These are phyloP conservation scores for Parnassius orleans DNA, from an alignment of 2,888 invertebrate species.

Conservation along the genomic window DNA sequence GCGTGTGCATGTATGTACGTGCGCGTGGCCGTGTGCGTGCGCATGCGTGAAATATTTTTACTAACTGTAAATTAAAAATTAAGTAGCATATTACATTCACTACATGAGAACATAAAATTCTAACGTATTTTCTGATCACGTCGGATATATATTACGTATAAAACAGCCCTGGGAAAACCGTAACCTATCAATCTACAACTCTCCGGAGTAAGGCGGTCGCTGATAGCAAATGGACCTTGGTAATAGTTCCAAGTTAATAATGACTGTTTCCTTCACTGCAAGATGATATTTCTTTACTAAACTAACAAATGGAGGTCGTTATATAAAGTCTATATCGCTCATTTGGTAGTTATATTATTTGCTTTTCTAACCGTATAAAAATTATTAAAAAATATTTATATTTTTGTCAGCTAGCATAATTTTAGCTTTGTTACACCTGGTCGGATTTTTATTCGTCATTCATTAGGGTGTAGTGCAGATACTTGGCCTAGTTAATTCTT, in stretches of 20 bases:
- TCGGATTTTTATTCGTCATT: conserved; percentile 6
- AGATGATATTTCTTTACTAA: conserved; percentile 20
- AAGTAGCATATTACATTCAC: no score
- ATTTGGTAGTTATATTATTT: background rate
- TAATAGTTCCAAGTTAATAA: conserved; percentile 36
- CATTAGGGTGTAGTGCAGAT: conserved; percentile 10
- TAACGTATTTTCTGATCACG: conserved; percentile 35
- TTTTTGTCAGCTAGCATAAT: conserved; percentile 7
- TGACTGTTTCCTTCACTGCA: conserved; percentile 24
- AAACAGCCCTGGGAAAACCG: conserved; percentile 38
- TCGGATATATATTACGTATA: conserved; percentile 44
- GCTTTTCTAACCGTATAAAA: background rate
- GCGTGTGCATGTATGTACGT: no score
- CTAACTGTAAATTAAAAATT: no score
- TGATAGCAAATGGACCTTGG: conserved; percentile 34
- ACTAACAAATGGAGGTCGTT: conserved; percentile 11
- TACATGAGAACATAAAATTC: no score
- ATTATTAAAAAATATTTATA: conserved; percentile 1
- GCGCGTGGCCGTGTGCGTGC: no score
- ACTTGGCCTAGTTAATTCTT: conserved; percentile 12
- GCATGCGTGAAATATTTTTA: no score
- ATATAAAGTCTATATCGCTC: conserved; percentile 12
- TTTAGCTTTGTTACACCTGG: background rate
- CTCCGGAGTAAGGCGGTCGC: conserved; percentile 26
- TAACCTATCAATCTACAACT: conserved; percentile 42